Conservation (phyloP, 2,888 invertebrate species). For the Podabrus alpinus region DNA sequence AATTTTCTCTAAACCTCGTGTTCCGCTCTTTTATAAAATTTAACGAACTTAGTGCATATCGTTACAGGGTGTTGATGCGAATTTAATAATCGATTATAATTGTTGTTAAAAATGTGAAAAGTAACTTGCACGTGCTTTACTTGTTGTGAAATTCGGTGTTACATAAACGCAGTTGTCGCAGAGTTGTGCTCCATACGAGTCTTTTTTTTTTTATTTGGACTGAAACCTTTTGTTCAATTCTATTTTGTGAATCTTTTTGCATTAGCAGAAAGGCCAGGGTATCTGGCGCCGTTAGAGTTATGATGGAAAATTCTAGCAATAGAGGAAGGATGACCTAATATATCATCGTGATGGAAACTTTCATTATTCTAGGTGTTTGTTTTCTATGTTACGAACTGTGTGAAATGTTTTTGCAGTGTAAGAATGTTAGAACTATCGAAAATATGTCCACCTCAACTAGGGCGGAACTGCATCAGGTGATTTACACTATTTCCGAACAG, state of each 20-base stretch:
- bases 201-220: neutral
- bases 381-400: constrained; percentile 70
- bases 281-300: constrained; percentile 28
- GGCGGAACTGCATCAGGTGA: constrained; percentile 44
- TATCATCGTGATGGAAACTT: constrained; percentile 63
- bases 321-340: constrained; percentile 20
- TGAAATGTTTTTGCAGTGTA: constrained; percentile 63
- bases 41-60: neutral
- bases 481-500: constrained; percentile 49
- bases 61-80: neutral
- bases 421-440: constrained; percentile 49
- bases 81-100: neutral
- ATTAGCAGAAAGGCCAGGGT: constrained; percentile 22
- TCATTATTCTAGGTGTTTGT: constrained; percentile 68
- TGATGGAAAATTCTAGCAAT: constrained; percentile 26
- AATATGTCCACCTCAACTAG: constrained; percentile 41
- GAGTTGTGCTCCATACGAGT: neutral
- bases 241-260: constrained; percentile 9
- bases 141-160: neutral
- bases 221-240: neutral
- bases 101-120: neutral
- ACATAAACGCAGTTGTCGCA: neutral
- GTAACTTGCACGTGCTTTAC: neutral
- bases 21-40: neutral
- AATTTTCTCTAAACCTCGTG: constrained; percentile 1